Percentiles rank a stretch among this genome's conserved stretches.
These are phyloP conservation scores for Crematogaster levior DNA, from an alignment of 2,888 invertebrate genomes.

Conservation along the genomic window DNA sequence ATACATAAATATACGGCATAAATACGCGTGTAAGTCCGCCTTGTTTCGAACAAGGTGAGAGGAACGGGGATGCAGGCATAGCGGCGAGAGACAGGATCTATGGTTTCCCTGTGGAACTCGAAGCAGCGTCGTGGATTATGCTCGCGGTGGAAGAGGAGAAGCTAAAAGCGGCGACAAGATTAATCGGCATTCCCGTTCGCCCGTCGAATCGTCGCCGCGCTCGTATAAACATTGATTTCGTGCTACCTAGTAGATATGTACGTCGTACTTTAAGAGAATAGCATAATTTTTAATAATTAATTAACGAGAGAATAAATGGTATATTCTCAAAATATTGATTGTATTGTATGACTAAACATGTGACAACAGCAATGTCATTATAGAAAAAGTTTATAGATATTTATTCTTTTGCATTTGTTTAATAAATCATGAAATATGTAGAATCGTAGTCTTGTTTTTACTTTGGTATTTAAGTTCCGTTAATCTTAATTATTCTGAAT, in stretches of 20 bases:
- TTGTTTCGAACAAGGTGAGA: conserved; percentile 46
- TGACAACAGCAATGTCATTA: not conserved
- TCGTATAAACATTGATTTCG: conserved; percentile 41
- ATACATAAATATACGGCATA: conserved; percentile 55
- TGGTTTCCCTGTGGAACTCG: conserved; percentile 63
- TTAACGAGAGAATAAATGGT: no score
- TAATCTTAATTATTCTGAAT: not conserved
- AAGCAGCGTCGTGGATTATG: conserved; percentile 68
- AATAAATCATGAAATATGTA: not conserved
- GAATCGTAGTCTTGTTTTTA: not conserved
- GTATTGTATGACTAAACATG: not conserved
- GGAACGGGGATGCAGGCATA: not conserved
- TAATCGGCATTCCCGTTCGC: conserved; percentile 65
- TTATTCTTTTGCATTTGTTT: not conserved
- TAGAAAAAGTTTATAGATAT: not conserved
- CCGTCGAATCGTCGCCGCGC: conserved; percentile 48
- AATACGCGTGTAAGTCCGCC: conserved; percentile 49
- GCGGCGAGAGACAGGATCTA: conserved; percentile 58
- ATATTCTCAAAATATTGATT: not conserved
- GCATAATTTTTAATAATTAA: no score
- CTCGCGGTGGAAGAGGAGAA: conserved; percentile 63
- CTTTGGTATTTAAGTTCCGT: not conserved
- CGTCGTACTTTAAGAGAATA: not conserved
- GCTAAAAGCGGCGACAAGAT: conserved; percentile 65
- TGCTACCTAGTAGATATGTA: conserved; percentile 18